Percentiles rank a stretch among this genome's conserved stretches.
Conservation (phyloP, 2,888 invertebrate species). For the Tiphia femorata region DNA sequence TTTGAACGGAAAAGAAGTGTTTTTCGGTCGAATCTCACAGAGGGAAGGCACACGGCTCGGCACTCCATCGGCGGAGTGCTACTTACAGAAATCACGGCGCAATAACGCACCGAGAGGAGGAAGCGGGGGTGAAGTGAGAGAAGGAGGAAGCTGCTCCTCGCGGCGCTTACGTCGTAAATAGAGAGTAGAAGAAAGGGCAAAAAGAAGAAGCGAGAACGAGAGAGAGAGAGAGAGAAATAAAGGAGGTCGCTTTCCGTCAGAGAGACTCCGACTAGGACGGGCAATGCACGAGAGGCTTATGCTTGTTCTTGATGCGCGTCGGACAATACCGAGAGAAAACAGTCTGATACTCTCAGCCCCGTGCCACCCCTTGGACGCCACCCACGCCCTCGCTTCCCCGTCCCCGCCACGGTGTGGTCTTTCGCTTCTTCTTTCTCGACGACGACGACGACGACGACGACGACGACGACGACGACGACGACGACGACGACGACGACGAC, state of each 20-base stretch:
- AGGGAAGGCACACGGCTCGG: constrained; percentile 26
- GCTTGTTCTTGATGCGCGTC: constrained; percentile 61
- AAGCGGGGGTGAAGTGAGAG: no score
- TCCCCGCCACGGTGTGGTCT: constrained; percentile 14
- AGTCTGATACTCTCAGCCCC: constrained; percentile 31
- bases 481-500: constrained; percentile 2
- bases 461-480: not conserved
- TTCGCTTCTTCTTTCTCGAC: constrained; percentile 2
- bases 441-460: not conserved
- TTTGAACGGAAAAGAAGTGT: no score
- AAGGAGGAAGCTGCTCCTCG: no score
- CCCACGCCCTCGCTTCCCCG: constrained; percentile 23
- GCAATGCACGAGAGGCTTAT: constrained; percentile 53
- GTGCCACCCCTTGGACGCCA: not conserved
- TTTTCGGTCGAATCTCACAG: no score
- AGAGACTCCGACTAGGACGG: constrained; percentile 40
- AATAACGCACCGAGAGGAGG: constrained; percentile 25
- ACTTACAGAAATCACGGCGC: constrained; percentile 66
- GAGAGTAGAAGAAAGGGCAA: constrained; percentile 37
- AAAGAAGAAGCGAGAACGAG: constrained; percentile 29
- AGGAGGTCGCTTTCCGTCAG: constrained; percentile 31
- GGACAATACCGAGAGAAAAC: constrained; percentile 62
- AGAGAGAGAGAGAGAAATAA: constrained; percentile 43
- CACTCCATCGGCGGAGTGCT: constrained; percentile 63
- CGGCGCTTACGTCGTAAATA: constrained; percentile 61